Percentiles rank a stretch among this genome's conserved stretches.
phyloP scores from a whole-genome alignment of 2,113 vertebrate genomes.

The Nesogale talazaci region DNA sequence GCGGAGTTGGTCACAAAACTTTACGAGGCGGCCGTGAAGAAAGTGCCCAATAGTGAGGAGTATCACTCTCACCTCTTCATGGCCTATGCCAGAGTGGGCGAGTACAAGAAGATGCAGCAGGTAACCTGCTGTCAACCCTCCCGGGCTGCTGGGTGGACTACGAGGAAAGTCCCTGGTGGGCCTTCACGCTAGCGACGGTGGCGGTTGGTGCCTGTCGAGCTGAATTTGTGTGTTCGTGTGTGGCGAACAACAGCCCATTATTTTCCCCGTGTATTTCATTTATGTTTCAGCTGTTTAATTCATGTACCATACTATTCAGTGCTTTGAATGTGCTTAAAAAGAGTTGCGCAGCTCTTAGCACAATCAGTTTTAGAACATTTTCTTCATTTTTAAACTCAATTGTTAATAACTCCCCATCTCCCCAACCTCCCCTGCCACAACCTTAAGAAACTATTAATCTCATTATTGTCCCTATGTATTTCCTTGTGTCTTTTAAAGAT shows the following conservation, averaged over 20 bases:
- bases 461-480: no score
- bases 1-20: slow-evolving; percentile 98
- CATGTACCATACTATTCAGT: no score
- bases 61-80: slow-evolving; percentile 99
- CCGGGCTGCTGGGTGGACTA: not conserved
- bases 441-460: no score
- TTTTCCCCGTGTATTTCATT: no score
- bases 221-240: slow-evolving; percentile 6
- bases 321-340: no score
- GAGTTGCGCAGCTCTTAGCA: no score
- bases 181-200: not conserved
- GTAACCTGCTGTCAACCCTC: slow-evolving; percentile 81
- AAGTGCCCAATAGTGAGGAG: slow-evolving; percentile 97
- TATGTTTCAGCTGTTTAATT: no score
- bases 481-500: slow-evolving; percentile 36
- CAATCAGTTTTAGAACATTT: no score
- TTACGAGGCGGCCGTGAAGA: slow-evolving; percentile 98
- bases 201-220: not conserved
- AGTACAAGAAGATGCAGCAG: slow-evolving; percentile 99
- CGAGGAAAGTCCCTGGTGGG: not conserved
- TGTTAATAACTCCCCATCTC: no score
- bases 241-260: not conserved
- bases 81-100: slow-evolving; percentile 98
- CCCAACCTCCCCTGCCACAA: no score
- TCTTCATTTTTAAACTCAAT: no score